Percentiles rank a stretch among this genome's conserved stretches.
Conservation (phyloP, 2,888 invertebrate species). For the Mimachlamys varia region DNA sequence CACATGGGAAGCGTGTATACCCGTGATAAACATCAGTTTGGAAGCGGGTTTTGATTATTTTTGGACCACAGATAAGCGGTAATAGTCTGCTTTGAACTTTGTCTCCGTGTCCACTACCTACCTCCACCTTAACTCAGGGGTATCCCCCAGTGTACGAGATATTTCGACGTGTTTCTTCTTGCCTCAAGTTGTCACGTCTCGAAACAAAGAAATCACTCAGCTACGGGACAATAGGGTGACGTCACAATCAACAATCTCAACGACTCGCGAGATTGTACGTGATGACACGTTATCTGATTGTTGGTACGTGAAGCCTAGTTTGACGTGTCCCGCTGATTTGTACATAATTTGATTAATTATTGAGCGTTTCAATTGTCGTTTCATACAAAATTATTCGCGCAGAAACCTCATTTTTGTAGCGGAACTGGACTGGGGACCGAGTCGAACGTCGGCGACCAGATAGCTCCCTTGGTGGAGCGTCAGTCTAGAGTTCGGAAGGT, state of each 20-base stretch:
- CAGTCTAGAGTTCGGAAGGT: too few relatives aligned
- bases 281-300: constrained; percentile 13
- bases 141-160: background rate
- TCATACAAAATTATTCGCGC: background rate
- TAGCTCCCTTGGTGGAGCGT: too few relatives aligned
- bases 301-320: background rate
- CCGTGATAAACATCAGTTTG: too few relatives aligned
- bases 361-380: background rate
- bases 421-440: too few relatives aligned
- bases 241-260: constrained; percentile 8
- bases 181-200: background rate
- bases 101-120: background rate
- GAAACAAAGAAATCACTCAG: background rate
- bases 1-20: too few relatives aligned
- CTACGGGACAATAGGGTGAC: background rate
- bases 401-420: background rate
- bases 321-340: background rate
- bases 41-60: too few relatives aligned
- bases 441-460: too few relatives aligned
- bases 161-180: background rate
- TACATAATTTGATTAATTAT: background rate
- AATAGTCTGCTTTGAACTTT: too few relatives aligned
- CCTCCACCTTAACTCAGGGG: too few relatives aligned
- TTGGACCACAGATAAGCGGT: too few relatives aligned
- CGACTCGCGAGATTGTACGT: background rate